Percentiles rank a stretch among this genome's conserved stretches.
Conservation (phyloP, 1,140 invertebrate species). For the Drosophila aff. region DNA sequence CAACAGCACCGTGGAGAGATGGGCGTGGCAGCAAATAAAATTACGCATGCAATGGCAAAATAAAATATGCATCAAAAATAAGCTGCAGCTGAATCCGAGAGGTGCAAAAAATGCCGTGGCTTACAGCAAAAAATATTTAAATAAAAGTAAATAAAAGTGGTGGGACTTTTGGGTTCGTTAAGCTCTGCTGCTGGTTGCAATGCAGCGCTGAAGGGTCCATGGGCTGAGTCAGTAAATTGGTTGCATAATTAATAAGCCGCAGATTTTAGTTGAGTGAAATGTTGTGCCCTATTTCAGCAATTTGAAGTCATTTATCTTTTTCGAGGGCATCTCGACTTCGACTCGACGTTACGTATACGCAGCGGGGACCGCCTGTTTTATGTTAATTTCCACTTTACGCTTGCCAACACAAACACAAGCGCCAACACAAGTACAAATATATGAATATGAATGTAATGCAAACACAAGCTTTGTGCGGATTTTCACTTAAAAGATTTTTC, state of each 20-base stretch:
- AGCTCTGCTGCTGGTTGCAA: conserved; percentile 18
- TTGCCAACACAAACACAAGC: conserved; percentile 38
- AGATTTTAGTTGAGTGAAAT: not conserved
- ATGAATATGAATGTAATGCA: conserved; percentile 69
- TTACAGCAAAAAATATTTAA: conserved; percentile 39
- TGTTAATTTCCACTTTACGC: conserved; percentile 65
- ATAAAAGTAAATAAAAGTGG: conserved; percentile 63
- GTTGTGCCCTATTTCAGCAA: not conserved
- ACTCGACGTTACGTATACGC: conserved; percentile 2
- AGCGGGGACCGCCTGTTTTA: conserved; percentile 32
- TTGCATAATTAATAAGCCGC: conserved; percentile 3
- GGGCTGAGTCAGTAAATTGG: conserved; percentile 2
- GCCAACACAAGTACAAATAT: conserved; percentile 67
- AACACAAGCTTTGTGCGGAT: conserved; percentile 43
- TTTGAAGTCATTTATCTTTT: not conserved
- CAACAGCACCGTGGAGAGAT: conserved; percentile 20
- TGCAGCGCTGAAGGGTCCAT: conserved; percentile 3
- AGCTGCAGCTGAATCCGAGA: conserved; percentile 75
- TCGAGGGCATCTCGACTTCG: conserved; percentile 25
- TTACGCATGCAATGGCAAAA: conserved; percentile 82
- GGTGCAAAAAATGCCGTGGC: conserved; percentile 35
- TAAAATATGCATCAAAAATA: conserved; percentile 83
- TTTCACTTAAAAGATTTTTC: conserved; percentile 60
- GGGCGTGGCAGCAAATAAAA: conserved; percentile 69
- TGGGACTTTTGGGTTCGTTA: conserved; percentile 45